A percentile compares a stretch with the other conserved stretches of the same genome.
phyloP scores from a whole-genome alignment of 2,113 vertebrate genomes.

The Mirounga angustirostris region DNA sequence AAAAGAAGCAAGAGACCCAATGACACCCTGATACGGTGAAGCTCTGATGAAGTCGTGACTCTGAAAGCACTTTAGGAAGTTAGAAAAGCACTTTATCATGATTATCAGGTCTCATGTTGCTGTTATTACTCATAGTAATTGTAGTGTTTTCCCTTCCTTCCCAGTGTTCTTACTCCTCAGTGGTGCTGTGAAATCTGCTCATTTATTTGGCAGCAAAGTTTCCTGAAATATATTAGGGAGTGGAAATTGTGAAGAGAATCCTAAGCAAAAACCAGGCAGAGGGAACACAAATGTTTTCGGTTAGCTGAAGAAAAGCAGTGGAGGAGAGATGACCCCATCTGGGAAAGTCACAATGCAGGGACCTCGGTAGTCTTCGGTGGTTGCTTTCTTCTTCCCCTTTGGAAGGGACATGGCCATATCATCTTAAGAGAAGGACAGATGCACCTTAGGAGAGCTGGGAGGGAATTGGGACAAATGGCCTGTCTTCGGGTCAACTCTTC shows the following conservation, averaged over 20 bases:
- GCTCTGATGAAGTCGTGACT: not conserved
- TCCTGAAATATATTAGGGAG: conserved; percentile 13
- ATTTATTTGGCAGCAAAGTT: not conserved
- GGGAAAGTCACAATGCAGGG: not conserved
- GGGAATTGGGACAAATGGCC: conserved; percentile 36
- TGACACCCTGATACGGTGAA: not conserved
- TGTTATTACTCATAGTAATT: not conserved
- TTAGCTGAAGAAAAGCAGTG: conserved; percentile 13
- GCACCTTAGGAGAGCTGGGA: not conserved
- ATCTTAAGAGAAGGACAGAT: not conserved
- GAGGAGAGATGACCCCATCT: conserved; percentile 8
- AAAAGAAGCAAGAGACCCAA: not conserved
- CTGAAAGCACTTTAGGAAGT: not conserved
- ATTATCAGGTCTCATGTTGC: not conserved
- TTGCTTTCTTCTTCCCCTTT: not conserved
- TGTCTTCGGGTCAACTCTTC: not conserved
- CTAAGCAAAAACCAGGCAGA: conserved; percentile 4
- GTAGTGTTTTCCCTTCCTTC: not conserved
- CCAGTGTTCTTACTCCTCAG: not conserved
- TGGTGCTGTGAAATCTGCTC: not conserved
- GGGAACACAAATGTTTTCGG: conserved; percentile 30
- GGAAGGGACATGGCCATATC: not conserved
- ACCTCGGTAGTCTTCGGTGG: not conserved
- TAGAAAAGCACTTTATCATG: not conserved
- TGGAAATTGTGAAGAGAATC: not conserved